Percentiles rank a stretch among this genome's conserved stretches.
Evolutionary conservation across 2,113 vertebrate species (phyloP).

Genomic region (Gracilinanus agilis): DNA sequence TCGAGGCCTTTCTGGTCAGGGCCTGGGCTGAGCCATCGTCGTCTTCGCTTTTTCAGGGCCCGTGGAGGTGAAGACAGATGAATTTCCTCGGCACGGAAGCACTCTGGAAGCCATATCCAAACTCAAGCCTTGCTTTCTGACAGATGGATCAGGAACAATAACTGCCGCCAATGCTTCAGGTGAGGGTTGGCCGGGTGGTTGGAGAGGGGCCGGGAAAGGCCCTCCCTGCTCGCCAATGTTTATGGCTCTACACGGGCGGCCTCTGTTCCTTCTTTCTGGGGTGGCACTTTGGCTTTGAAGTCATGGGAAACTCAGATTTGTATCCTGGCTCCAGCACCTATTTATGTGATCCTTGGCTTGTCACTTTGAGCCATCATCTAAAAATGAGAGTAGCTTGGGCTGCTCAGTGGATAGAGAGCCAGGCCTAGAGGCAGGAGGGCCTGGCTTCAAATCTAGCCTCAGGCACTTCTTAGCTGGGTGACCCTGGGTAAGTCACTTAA

Average conservation of each 20-base stretch:
- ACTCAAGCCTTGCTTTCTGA: slow-evolving; percentile 94
- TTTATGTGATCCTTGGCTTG: too few species aligned
- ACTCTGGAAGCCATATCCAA: slow-evolving; percentile 90
- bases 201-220: too few species aligned
- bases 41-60: slow-evolving; percentile 85
- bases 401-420: too few species aligned
- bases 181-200: slow-evolving; percentile 68
- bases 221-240: background rate
- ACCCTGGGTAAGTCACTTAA: too few species aligned
- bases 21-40: too few species aligned
- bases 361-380: background rate
- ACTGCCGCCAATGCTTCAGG: slow-evolving; percentile 97
- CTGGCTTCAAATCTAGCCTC: too few species aligned
- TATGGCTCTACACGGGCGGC: background rate
- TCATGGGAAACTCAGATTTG: background rate
- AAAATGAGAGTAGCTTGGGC: background rate
- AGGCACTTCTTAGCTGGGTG: too few species aligned
- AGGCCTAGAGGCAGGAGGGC: too few species aligned
- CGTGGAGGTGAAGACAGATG: slow-evolving; percentile 92
- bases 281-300: background rate
- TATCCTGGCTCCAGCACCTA: background rate
- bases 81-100: slow-evolving; percentile 94
- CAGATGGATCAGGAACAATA: slow-evolving; percentile 91
- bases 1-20: too few species aligned
- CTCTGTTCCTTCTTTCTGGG: background rate